phyloP scores from a whole-genome alignment of 2,888 invertebrate species.

The Melanchra persicariae region DNA sequence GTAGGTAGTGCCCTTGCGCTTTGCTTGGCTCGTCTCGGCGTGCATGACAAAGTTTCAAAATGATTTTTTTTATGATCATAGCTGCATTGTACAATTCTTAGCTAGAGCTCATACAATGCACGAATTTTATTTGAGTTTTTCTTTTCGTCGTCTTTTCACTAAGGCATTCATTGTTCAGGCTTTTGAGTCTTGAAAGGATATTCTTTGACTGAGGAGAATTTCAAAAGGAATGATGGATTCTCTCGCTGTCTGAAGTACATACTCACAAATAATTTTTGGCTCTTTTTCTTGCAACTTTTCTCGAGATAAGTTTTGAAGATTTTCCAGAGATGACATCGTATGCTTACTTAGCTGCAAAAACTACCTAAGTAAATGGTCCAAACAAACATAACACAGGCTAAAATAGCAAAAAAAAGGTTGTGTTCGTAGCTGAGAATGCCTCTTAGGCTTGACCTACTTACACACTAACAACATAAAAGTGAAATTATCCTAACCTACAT shows the following conservation, averaged over 20 bases:
- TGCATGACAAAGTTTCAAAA: too few species aligned
- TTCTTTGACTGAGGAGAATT: slow-evolving; percentile 26
- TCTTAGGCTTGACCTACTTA: slow-evolving; percentile 1
- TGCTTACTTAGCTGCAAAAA: neutral
- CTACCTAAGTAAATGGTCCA: neutral
- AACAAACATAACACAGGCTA: too few species aligned
- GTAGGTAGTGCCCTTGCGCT: too few species aligned
- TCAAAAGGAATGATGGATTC: slow-evolving; percentile 50
- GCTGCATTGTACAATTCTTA: slow-evolving; percentile 41
- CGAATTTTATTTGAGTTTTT: slow-evolving; percentile 34
- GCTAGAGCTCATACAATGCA: slow-evolving; percentile 38
- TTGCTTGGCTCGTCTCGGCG: too few species aligned
- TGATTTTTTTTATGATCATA: too few species aligned
- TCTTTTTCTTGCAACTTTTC: slow-evolving; percentile 10
- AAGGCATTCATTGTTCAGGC: slow-evolving; percentile 22
- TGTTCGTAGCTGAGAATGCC: neutral
- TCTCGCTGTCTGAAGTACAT: slow-evolving; percentile 13
- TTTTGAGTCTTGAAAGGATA: slow-evolving; percentile 26
- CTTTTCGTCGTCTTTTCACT: slow-evolving; percentile 26
- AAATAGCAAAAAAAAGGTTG: slow-evolving; percentile 3
- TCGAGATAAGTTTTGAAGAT: neutral
- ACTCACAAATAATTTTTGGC: slow-evolving; percentile 19
- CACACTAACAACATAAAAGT: neutral
- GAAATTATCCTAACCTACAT: neutral
- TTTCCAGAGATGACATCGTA: neutral